Conservation (phyloP, 2,113 vertebrate genomes). For the Zootoca vivipara region DNA sequence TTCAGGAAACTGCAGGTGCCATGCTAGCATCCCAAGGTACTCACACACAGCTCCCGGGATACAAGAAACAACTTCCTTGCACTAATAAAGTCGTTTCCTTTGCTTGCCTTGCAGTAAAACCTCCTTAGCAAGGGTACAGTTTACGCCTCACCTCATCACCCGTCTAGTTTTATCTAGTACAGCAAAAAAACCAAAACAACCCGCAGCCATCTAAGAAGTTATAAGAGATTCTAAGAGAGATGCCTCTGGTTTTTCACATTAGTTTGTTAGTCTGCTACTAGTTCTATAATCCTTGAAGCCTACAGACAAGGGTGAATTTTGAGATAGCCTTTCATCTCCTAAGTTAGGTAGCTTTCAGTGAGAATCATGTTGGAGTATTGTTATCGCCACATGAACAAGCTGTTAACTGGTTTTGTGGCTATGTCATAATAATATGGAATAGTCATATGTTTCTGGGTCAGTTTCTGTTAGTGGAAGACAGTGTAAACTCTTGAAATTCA, state of each 20-base stretch:
- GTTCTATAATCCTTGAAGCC: background rate
- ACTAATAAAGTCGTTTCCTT: conserved; percentile 1
- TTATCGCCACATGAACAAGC: background rate
- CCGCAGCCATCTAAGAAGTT: background rate
- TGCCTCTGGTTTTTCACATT: background rate
- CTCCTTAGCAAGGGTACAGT: conserved; percentile 12
- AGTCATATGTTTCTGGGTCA: background rate
- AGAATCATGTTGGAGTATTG: background rate
- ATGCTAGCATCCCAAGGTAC: conserved; percentile 98
- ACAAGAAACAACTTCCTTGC: background rate
- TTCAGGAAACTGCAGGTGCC: conserved; percentile 95
- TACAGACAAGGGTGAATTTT: background rate
- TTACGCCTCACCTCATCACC: conserved; percentile 26
- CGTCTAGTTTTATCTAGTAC: background rate
- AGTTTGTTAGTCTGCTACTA: background rate
- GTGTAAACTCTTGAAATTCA: background rate
- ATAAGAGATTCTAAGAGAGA: background rate
- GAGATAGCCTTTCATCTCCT: background rate
- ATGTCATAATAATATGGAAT: background rate
- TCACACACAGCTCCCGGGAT: conserved; percentile 14
- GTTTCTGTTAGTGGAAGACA: background rate
- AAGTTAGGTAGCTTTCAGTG: background rate
- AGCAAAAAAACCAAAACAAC: background rate
- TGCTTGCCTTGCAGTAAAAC: conserved; percentile 25
- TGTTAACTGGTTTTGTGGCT: background rate